phyloP scores from a whole-genome alignment of 2,888 invertebrate genomes.

The Patella pellucida region DNA sequence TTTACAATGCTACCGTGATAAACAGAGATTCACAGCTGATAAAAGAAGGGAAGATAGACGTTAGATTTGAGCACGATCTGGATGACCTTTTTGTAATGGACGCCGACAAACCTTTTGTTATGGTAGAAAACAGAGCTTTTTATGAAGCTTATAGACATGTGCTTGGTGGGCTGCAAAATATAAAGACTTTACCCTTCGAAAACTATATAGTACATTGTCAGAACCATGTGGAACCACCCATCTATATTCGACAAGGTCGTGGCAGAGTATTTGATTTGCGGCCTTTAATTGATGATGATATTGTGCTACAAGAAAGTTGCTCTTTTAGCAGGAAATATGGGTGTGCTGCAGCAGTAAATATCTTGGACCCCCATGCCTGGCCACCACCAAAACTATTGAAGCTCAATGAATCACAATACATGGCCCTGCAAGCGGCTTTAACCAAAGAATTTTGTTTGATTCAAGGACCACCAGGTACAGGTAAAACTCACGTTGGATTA shows the following conservation, averaged over 20 bases:
- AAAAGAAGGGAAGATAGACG: constrained; percentile 38
- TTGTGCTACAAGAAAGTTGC: constrained; percentile 13
- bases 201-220: constrained; percentile 45
- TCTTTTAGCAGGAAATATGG: constrained; percentile 12
- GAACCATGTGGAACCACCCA: constrained; percentile 36
- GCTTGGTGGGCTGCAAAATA: constrained; percentile 78
- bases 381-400: constrained; percentile 50
- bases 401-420: constrained; percentile 60
- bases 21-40: constrained; percentile 44
- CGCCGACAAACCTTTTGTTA: constrained; percentile 65
- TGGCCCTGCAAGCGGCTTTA: constrained; percentile 60
- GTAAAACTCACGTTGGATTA: constrained; percentile 85
- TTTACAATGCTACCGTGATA: constrained; percentile 78
- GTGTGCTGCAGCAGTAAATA: constrained; percentile 11
- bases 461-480: constrained; percentile 85
- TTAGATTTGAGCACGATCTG: constrained; percentile 35
- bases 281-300: constrained; percentile 26
- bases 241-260: constrained; percentile 33
- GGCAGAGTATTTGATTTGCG: constrained; percentile 33
- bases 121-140: constrained; percentile 84
- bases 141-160: constrained; percentile 87
- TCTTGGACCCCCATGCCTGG: constrained; percentile 44
- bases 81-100: not conserved
- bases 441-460: constrained; percentile 63
- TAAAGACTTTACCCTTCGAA: constrained; percentile 66